Percentiles rank a stretch among this genome's conserved stretches.
Conservation (phyloP, 1,140 invertebrate species). For the Drosophila sturtevanti region DNA sequence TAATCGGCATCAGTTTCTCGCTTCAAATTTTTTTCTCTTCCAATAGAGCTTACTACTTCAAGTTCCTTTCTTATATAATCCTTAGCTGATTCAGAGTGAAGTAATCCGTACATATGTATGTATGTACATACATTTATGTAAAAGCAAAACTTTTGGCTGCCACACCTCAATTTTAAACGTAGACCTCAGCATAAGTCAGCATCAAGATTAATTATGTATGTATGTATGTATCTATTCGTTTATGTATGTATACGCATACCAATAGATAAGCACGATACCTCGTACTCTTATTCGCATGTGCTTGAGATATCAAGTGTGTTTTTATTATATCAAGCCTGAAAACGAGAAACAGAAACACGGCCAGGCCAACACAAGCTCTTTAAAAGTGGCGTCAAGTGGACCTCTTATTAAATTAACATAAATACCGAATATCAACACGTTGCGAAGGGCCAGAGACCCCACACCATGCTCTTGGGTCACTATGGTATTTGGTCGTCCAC, state of each 20-base stretch:
- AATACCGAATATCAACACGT: constrained; percentile 33
- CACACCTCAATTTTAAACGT: neutral
- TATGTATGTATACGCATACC: neutral
- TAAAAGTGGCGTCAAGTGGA: constrained; percentile 50
- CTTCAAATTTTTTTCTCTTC: no score
- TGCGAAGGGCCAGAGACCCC: constrained; percentile 23
- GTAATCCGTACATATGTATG: no score
- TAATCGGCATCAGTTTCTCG: no score
- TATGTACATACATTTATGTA: neutral
- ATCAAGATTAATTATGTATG: neutral
- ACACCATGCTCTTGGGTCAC: constrained; percentile 9
- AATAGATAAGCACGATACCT: neutral
- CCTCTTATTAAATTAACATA: constrained; percentile 58
- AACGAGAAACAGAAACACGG: constrained; percentile 45
- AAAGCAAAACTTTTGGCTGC: neutral
- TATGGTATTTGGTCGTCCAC: no score
- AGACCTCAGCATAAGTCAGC: neutral
- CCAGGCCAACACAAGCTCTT: constrained; percentile 25
- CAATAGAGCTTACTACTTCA: no score
- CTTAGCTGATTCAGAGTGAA: no score
- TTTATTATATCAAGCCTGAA: constrained; percentile 45
- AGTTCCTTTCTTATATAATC: no score
- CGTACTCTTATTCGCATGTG: constrained; percentile 6
- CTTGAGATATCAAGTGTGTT: constrained; percentile 39
- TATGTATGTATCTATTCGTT: constrained; percentile 3